Evolutionary conservation across 2,113 vertebrate genomes (phyloP), one percentile per base, ranked within the genome.

Genomic region (Callithrix jacchus): DNA sequence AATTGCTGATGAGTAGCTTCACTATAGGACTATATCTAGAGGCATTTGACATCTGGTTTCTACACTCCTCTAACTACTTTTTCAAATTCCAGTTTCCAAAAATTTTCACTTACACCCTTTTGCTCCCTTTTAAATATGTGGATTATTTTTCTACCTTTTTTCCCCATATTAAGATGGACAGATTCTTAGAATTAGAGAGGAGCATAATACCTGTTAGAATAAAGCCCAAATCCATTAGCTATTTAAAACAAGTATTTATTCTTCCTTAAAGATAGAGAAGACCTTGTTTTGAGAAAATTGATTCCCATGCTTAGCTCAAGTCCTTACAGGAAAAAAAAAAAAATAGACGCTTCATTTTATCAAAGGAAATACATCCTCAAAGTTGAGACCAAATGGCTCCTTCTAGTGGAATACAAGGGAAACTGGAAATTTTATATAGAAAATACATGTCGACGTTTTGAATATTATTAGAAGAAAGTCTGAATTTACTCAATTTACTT

Each of bases 281-380:
- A 93, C 42, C 84, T 73, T 84, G 52, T 56, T 40, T 56, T 64
- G 93, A 91, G 32, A 80, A 97, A 89, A 54, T 6, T 8, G 76
- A 8, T 52, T 8, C 40, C 54, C 47, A 61, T 14, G 9, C 4
- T 25, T 81, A n/a, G 18, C n/a, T 52, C 42, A 70, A 20, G 23
- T 94, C 17, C 32, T 49, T 37, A 76, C 20, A 40, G 2, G 18
- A 64, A 0, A 58, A 90, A 40, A 16, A 16, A 25, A 77, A 37
- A 64, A 49, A 30, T 13, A 64, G 61, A 30, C 30, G 16, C 5
- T 89, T 88, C 25, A 74, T 61, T 74, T 61, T 88, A 6, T 79
- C 14, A n/a, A 91, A 49, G 11, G 58, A 61, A 30, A 10, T 61
- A 2, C 3, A 68, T 13, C 45, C 37, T 54, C 37, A 79, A 64